These are phyloP conservation scores for Pipistrellus kuhlii DNA, from an alignment of 2,797 vertebrate genomes.

Conservation along the genomic window DNA sequence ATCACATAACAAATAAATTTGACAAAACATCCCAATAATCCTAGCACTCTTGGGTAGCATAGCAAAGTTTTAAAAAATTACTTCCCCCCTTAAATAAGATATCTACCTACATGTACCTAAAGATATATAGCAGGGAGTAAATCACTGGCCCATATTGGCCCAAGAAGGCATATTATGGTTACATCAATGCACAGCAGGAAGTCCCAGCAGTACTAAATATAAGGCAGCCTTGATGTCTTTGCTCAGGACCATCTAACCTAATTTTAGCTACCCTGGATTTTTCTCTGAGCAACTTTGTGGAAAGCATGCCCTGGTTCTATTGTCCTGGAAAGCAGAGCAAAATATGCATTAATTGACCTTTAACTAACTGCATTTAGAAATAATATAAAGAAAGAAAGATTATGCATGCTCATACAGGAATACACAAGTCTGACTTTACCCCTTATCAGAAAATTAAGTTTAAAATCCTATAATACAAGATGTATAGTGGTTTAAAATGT, in stretches of 20 bases:
- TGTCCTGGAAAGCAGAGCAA: conserved; percentile 70
- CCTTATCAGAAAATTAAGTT: conserved; percentile 30
- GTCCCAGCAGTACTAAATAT: conserved; percentile 73
- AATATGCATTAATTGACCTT: conserved; percentile 65
- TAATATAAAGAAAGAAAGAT: not conserved
- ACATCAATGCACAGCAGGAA: conserved; percentile 62
- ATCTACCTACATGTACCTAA: not conserved
- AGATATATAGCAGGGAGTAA: conserved; percentile 25
- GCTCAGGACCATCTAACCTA: conserved; percentile 66
- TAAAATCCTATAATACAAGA: not conserved
- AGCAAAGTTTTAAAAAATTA: not conserved
- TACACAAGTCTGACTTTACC: not conserved
- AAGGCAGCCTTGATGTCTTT: conserved; percentile 76
- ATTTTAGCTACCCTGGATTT: conserved; percentile 77
- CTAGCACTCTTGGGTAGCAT: not conserved
- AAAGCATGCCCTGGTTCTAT: conserved; percentile 66
- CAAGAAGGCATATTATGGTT: conserved; percentile 32
- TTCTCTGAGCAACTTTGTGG: conserved; percentile 63
- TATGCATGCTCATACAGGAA: not conserved
- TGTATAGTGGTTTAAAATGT: conserved; percentile 28
- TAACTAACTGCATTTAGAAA: conserved; percentile 55
- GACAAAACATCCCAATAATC: conserved; percentile 14
- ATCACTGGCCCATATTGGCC: conserved; percentile 8
- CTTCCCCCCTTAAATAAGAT: conserved; percentile 23
- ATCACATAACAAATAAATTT: conserved; percentile 48